These are phyloP conservation scores for Dicaeum eximium DNA, from an alignment of 2,113 vertebrate species.

Conservation along the genomic window DNA sequence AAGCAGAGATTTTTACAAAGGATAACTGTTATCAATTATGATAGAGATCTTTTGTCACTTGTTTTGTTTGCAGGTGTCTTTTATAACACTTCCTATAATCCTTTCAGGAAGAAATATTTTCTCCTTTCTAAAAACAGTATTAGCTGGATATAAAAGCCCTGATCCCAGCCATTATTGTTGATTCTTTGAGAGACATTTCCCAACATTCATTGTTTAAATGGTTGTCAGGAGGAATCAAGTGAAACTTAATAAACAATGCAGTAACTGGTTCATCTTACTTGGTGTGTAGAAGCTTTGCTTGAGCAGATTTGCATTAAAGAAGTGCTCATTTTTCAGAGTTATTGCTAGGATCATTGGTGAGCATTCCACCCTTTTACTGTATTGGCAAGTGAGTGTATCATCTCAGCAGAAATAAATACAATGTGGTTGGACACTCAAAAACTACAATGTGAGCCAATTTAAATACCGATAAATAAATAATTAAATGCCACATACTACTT, in stretches of 20 bases:
- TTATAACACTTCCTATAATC: conserved; percentile 83
- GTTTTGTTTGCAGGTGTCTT: conserved; percentile 93
- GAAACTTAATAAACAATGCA: conserved; percentile 89
- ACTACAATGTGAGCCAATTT: background rate
- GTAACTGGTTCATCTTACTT: conserved; percentile 86
- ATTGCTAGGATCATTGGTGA: conserved; percentile 57
- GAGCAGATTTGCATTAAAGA: conserved; percentile 82
- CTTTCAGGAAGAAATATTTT: conserved; percentile 95
- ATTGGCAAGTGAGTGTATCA: conserved; percentile 39
- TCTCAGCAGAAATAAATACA: conserved; percentile 52
- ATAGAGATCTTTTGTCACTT: conserved; percentile 85
- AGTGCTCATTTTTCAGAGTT: conserved; percentile 74
- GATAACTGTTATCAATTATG: conserved; percentile 73
- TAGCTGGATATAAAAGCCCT: conserved; percentile 86
- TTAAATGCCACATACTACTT: background rate
- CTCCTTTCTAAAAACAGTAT: conserved; percentile 84
- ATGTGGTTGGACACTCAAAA: background rate
- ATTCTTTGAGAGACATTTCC: conserved; percentile 88
- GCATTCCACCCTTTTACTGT: conserved; percentile 51
- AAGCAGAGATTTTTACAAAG: conserved; percentile 56
- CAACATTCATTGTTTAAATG: conserved; percentile 96
- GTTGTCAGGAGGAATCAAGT: conserved; percentile 97
- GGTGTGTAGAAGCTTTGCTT: conserved; percentile 76
- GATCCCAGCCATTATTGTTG: conserved; percentile 87
- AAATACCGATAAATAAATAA: background rate